These are phyloP conservation scores for Ctenicera cuprea DNA, from an alignment of 2,888 invertebrate species.

Conservation along the genomic window DNA sequence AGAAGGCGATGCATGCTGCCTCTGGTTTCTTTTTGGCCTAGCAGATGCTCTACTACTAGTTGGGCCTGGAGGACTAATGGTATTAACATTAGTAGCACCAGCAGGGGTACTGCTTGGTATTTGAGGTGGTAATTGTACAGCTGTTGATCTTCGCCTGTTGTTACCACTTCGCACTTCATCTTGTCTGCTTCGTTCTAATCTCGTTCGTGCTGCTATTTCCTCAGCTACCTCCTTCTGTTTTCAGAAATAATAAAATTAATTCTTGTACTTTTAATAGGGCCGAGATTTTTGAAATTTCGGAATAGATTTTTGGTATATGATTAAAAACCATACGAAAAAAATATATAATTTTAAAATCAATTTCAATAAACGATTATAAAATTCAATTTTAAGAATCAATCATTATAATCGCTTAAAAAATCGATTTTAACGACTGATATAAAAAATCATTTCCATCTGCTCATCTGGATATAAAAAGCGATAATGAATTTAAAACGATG, in stretches of 20 bases:
- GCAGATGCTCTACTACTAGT: constrained; percentile 52
- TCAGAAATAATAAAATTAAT: constrained; percentile 49
- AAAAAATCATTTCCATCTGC: too few species aligned
- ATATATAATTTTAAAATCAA: too few species aligned
- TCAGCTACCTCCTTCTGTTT: constrained; percentile 83
- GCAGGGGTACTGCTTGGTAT: constrained; percentile 32
- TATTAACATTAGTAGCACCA: constrained; percentile 35
- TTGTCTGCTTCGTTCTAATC: constrained; percentile 81
- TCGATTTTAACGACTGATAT: too few species aligned
- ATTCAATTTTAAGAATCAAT: too few species aligned
- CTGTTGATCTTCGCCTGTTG: constrained; percentile 74
- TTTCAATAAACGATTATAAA: too few species aligned
- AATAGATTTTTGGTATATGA: too few species aligned
- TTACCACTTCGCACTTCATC: constrained; percentile 77
- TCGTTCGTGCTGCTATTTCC: constrained; percentile 82
- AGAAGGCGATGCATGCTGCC: constrained; percentile 52
- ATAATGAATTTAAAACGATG: too few species aligned
- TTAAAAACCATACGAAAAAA: too few species aligned
- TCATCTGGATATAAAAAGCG: too few species aligned
- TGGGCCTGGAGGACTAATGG: constrained; percentile 24
- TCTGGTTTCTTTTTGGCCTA: constrained; percentile 67
- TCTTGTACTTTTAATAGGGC: too few species aligned
- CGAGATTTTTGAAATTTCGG: too few species aligned
- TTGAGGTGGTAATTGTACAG: constrained; percentile 67
- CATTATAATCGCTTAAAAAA: too few species aligned